Base-by-base conservation (phyloP, 1,140 invertebrate species). In the Drosophila carrolli region DNA sequence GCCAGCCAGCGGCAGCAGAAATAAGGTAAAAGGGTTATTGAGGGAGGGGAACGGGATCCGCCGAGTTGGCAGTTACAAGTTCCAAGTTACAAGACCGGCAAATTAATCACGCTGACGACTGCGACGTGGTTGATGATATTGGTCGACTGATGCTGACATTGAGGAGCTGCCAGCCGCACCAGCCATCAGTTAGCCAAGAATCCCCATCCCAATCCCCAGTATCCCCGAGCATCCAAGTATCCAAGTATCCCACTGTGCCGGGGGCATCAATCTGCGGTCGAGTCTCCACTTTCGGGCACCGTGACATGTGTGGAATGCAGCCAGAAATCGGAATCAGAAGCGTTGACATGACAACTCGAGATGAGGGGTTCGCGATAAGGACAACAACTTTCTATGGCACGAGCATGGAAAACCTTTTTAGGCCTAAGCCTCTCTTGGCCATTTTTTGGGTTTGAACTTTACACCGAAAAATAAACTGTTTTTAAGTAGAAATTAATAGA, bases 311-410 rank as follows among this genome's bases (percentile, higher is more conserved):
- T 83, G 84, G 84, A 89, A 89, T 89, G 84, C 55, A 75, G 67
- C 74, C 71, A 75, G 72, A 66, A 82, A 78, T 79, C 67, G 79
- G 85, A 89, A 89, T 89, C 84, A 89, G 84, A 89, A 89, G 84
- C 84, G 84, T 89, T 89, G 84, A 89, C 84, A 89, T 89, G 84
- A 90, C 85, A 89, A 89, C 84, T 89, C 83, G 81, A 89, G 84
- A 89, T 89, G 65, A 56, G 53, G 71, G 66, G 44, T 2, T 55
- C 55, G 23, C 67, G 84, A 89, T 89, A 89, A 84, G 80, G 71
- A 48, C 68, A 54, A 61, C 66, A 78, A 63, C 77, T 81, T 89
- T 84, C 80, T 75, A 83, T 84, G 84, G 85, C 85, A 81, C 77
- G 78, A 89, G 84, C 84, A 88, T 88, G 85, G 82, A 88, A 88